These are phyloP conservation scores for Ganaspis sp. DNA, from an alignment of 1,140 invertebrate species.

Conservation along the genomic window DNA sequence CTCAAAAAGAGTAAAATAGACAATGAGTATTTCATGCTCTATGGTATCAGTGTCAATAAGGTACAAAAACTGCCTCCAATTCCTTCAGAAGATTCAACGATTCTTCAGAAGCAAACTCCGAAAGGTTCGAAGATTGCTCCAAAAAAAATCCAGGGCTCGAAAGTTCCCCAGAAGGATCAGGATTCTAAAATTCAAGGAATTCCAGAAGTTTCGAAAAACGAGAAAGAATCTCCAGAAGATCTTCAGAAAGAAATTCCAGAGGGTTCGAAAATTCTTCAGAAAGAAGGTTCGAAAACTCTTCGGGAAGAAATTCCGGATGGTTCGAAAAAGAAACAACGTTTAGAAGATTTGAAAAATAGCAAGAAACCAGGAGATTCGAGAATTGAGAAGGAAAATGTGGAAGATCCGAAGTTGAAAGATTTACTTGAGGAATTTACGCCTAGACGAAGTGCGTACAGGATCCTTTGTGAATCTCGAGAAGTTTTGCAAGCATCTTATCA, in stretches of 20 bases:
- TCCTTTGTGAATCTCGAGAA: constrained; percentile 59
- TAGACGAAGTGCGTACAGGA: constrained; percentile 61
- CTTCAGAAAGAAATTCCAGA: too few relatives aligned
- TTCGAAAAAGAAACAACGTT: too few relatives aligned
- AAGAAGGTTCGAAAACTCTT: constrained; percentile 33
- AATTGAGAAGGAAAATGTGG: too few relatives aligned
- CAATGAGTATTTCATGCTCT: constrained; percentile 67
- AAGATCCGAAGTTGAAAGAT: too few relatives aligned
- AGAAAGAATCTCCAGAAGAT: constrained; percentile 42
- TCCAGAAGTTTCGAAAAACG: too few relatives aligned
- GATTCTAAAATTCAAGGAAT: too few relatives aligned
- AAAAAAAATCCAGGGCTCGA: too few relatives aligned
- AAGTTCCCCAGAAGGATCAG: too few relatives aligned
- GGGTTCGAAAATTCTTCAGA: too few relatives aligned
- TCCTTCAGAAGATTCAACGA: constrained; percentile 33
- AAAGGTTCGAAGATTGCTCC: too few relatives aligned
- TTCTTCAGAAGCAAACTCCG: too few relatives aligned
- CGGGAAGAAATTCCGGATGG: too few relatives aligned
- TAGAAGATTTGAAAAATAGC: constrained; percentile 5
- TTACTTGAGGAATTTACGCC: constrained; percentile 42
- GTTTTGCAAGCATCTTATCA: constrained; percentile 67
- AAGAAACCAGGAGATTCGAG: not conserved
- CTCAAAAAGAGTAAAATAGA: constrained; percentile 63
- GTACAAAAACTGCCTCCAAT: constrained; percentile 40
- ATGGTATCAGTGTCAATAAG: constrained; percentile 50